Evolutionary conservation across 2,797 vertebrate genomes (phyloP).

Genomic region (Malacoraja senta): DNA sequence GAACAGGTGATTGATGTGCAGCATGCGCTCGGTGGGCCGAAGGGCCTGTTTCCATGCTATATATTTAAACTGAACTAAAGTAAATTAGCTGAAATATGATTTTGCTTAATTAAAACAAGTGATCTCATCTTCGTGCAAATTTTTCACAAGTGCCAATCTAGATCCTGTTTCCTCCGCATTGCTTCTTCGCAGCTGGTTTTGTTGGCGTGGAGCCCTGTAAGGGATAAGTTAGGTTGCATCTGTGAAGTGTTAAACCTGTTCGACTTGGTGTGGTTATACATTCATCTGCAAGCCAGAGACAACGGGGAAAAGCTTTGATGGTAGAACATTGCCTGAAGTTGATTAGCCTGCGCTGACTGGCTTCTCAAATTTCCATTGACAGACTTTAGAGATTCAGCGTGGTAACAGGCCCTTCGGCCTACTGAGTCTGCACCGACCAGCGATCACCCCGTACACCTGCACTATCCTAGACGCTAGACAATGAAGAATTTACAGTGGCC

Average conservation of each 20-base stretch:
- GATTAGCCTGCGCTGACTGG: constrained; percentile 21
- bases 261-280: background rate
- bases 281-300: background rate
- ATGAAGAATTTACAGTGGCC: too few relatives aligned
- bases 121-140: background rate
- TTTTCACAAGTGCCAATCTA: background rate
- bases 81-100: background rate
- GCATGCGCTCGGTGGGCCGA: too few relatives aligned
- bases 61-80: too few relatives aligned
- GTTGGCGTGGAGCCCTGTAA: background rate
- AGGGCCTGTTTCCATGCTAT: too few relatives aligned
- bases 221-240: background rate
- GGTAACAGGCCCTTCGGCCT: too few relatives aligned
- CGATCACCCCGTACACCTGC: too few relatives aligned
- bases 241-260: background rate
- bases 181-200: background rate
- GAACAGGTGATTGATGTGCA: too few relatives aligned
- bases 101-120: background rate
- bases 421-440: too few relatives aligned
- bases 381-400: too few relatives aligned
- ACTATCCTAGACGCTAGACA: too few relatives aligned
- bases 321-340: background rate
- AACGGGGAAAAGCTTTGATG: background rate
- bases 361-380: background rate
- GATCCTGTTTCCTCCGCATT: background rate